Base-by-base conservation (phyloP, 2,888 invertebrate species). In the Conops quadrifasciatus region DNA sequence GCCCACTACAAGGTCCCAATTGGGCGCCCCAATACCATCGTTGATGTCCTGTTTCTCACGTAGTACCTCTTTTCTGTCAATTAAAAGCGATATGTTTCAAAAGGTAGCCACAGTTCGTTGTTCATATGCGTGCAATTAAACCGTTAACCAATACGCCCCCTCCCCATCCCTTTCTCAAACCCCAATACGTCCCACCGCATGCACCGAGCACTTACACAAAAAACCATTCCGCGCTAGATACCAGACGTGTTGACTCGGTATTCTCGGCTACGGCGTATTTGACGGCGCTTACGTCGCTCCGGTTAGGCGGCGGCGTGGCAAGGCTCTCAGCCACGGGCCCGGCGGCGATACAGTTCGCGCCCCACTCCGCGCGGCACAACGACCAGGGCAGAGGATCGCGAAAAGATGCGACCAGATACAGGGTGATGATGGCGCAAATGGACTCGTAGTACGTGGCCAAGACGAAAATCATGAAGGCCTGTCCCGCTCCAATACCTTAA, bases 361-460 rank as follows among this genome's bases (percentile, higher is more conserved):
- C 84, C 91, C 91, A 91, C 72, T 87, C 87, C 2, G 84, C 79
- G 49, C 87, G 84, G 78, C 91, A 91, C 21, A 83, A 78, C 0
- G 90, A 83, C 92, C 92, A 92, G 11, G 92, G 92, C 67, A 92
- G 82, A n/a, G 87, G 86, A 3, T 86, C 78, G 65, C 87, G 86
- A 81, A 91, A 91, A 26, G 91, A 91, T 72, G 88, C 87, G 71
- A 89, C 81, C 76, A 92, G 86, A 82, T 91, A 92, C 79, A 87
- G 89, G 43, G 89, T 81, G 19, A 90, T 89, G 70, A 91, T 79
- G 2, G 90, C 90, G 63, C 82, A 81, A 73, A 85, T 77, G 43
- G 89, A 88, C 74, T 89, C 89, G 81, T 92, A 92, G 80, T 91
- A 92, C 36, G 90, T 89, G 58, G 88, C 88, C 43, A 91, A 88